Evolutionary conservation across 1,140 invertebrate species (phyloP), one percentile per base, ranked within the genome.

Genomic region (Amyelois transitella): DNA sequence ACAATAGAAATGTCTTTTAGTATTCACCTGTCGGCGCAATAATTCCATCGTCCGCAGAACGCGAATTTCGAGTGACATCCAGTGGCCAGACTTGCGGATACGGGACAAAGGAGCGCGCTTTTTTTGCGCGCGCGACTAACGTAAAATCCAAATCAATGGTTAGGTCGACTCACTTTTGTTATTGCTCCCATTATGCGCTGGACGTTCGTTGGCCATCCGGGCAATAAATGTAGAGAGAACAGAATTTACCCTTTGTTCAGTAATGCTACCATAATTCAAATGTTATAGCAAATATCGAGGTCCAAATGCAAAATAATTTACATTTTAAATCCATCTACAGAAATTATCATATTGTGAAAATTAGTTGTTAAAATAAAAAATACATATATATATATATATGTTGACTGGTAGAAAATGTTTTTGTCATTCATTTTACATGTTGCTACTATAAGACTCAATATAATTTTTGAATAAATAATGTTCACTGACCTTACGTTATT

Each of bases 71-170:
- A 72, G 64, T 67, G 71, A 72, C 72, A 72, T 71, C 56, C 68
- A 69, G 59, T 60, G 62, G 56, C 66, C 77, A 76, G 75, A 77
- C 69, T 75, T 72, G 68, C 77, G 77, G 70, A 69, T 77, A 73
- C 70, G 69, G 69, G 62, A 83, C 76, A 87, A 84, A 77, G 68
- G 78, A 58, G 63, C 62, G 77, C 68, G 61, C 76, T 75, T 86
- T 83, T 85, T 84, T 81, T 38, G 32, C n/a, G n/a, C n/a, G 68
- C 58, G 51, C 50, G 62, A 65, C 69, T 68, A 66, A 75, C 72
- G 66, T 73, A 66, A 78, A 85, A 84, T 82, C 71, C 72, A 83
- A 87, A 85, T 84, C 84, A 87, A 85, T 82, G 81, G 81, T 81
- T 75, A 80, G 75, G 69, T 68, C 74, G 60, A 66, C 69, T 78